Conservation (phyloP, 2,888 invertebrate genomes). For the Phortica okadai region DNA sequence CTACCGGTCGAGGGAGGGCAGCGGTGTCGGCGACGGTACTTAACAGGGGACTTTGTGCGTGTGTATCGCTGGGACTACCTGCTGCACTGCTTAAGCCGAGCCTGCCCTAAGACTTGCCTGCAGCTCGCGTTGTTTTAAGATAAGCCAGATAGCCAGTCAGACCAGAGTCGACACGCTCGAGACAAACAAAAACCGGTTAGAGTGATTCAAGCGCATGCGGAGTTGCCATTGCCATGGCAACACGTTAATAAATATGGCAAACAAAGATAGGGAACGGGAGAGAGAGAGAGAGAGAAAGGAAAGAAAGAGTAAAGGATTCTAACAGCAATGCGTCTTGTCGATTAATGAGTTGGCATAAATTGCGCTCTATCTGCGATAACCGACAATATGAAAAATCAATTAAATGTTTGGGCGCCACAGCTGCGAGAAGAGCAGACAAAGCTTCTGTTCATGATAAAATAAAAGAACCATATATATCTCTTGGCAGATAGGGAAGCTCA, state of each 20-base stretch:
- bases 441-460: too few relatives aligned
- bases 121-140: constrained; percentile 53
- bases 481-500: too few relatives aligned
- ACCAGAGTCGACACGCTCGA: neutral
- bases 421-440: too few relatives aligned
- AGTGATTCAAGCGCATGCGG: constrained; percentile 42
- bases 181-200: constrained; percentile 55
- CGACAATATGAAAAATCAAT: neutral
- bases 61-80: constrained; percentile 13
- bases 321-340: constrained; percentile 35
- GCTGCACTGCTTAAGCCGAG: constrained; percentile 51
- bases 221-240: constrained; percentile 59
- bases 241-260: constrained; percentile 27
- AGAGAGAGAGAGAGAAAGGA: neutral
- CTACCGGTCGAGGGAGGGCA: neutral
- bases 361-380: neutral
- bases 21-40: constrained; percentile 39
- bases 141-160: constrained; percentile 39
- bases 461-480: too few relatives aligned
- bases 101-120: constrained; percentile 10
- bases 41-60: constrained; percentile 52
- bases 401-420: constrained; percentile 36
- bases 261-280: neutral
- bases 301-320: neutral
- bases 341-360: constrained; percentile 36